A percentile compares a stretch with the other conserved stretches of the same genome.
Evolutionary conservation across 2,888 invertebrate species (phyloP).

Genomic region (Abrostola tripartita): DNA sequence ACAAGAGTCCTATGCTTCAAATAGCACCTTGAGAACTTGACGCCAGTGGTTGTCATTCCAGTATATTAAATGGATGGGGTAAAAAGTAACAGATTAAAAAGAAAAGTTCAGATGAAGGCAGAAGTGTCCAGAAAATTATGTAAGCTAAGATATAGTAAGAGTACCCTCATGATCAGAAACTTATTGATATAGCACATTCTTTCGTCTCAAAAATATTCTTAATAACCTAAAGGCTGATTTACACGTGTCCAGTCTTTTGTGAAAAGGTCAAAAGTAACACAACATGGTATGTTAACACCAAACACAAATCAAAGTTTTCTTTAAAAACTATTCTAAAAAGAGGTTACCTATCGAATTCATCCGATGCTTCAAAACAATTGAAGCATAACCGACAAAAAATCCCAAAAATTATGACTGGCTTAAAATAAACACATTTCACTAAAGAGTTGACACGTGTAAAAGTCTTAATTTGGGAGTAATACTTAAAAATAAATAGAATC

Average conservation of each 20-base stretch:
- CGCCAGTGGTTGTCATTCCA: conserved; percentile 29
- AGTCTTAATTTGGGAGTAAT: conserved; percentile 42
- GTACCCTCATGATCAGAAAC: conserved; percentile 42
- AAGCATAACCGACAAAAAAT: too few relatives aligned
- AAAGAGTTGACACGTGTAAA: background rate
- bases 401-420: too few relatives aligned
- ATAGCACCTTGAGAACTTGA: conserved; percentile 65
- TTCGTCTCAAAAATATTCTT: conserved; percentile 30
- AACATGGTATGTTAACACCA: background rate
- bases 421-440: background rate
- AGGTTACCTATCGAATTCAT: too few relatives aligned
- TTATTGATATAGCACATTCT: conserved; percentile 46
- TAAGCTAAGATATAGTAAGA: conserved; percentile 15
- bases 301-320: too few relatives aligned
- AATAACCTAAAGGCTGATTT: conserved; percentile 20
- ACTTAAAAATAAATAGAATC: conserved; percentile 55
- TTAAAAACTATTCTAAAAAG: too few relatives aligned
- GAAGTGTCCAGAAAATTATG: conserved; percentile 7
- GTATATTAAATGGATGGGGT: conserved; percentile 16
- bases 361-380: too few relatives aligned
- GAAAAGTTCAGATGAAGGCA: conserved; percentile 12
- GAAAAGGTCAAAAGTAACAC: background rate
- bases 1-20: conserved; percentile 64
- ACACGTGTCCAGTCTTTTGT: background rate
- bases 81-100: conserved; percentile 5